Evolutionary conservation across 2,888 invertebrate species (phyloP).

Genomic region (Harmothoe impar): DNA sequence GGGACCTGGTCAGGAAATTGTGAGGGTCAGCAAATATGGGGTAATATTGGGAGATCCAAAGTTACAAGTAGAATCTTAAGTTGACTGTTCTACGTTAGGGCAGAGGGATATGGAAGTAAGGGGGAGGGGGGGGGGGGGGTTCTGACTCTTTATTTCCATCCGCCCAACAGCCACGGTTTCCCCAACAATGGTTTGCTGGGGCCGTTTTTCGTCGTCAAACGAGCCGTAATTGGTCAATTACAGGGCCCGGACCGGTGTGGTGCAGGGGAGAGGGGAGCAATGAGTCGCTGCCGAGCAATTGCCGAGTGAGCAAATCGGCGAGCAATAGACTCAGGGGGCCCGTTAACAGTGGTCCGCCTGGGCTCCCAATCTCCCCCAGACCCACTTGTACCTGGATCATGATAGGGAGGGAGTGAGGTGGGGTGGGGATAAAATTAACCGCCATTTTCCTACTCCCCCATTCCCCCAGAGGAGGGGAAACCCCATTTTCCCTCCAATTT

Average conservation of each 20-base stretch:
- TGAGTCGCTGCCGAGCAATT: slow-evolving; percentile 13
- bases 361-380: not conserved
- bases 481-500: slow-evolving; percentile 33
- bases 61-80: no score
- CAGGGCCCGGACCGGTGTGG: not conserved
- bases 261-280: not conserved
- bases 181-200: not conserved
- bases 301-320: not conserved
- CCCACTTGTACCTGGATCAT: not conserved
- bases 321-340: not conserved
- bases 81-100: no score
- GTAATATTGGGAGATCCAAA: no score
- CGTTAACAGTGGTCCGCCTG: not conserved
- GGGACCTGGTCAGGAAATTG: no score
- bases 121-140: no score
- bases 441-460: not conserved
- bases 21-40: no score
- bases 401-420: not conserved
- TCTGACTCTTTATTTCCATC: not conserved
- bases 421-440: not conserved
- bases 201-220: slow-evolving; percentile 16
- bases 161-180: not conserved
- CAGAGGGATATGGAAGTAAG: no score
- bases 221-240: slow-evolving; percentile 51
- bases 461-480: not conserved